These are phyloP conservation scores for Nephotettix cincticeps DNA, from an alignment of 1,140 invertebrate species.

Conservation along the genomic window DNA sequence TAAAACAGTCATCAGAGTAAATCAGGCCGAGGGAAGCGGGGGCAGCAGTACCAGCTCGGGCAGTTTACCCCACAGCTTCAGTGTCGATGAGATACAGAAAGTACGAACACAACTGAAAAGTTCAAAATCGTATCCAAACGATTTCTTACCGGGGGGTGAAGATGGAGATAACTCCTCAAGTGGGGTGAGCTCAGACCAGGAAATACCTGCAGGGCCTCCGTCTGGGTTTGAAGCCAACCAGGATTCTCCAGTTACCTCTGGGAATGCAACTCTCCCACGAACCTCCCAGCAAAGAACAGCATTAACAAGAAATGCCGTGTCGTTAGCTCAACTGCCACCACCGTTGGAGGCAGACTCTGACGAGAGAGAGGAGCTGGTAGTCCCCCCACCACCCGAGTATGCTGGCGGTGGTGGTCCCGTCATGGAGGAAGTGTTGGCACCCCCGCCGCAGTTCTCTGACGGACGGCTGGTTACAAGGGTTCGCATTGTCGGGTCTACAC, in stretches of 20 bases:
- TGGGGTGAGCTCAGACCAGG: slow-evolving; percentile 83
- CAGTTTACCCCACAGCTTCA: slow-evolving; percentile 79
- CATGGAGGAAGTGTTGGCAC: slow-evolving; percentile 56
- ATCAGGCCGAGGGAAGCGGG: slow-evolving; percentile 35
- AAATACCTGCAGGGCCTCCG: slow-evolving; percentile 53
- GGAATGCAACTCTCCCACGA: slow-evolving; percentile 48
- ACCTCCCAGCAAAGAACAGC: slow-evolving; percentile 36
- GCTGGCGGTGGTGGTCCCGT: slow-evolving; percentile 49
- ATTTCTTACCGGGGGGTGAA: slow-evolving; percentile 62
- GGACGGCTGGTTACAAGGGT: slow-evolving; percentile 55
- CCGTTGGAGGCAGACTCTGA: slow-evolving; percentile 75
- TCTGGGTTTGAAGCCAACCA: slow-evolving; percentile 45
- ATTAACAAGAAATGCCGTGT: slow-evolving; percentile 68
- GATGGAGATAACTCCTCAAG: slow-evolving; percentile 86
- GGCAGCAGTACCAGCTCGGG: slow-evolving; percentile 55
- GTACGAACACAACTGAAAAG: slow-evolving; percentile 74
- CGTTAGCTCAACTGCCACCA: slow-evolving; percentile 75
- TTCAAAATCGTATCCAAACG: slow-evolving; percentile 81
- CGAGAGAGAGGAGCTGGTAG: slow-evolving; percentile 62
- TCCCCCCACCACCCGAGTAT: slow-evolving; percentile 80
- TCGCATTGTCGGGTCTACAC: slow-evolving; percentile 75
- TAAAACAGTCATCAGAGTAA: slow-evolving; percentile 44
- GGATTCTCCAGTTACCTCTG: slow-evolving; percentile 46
- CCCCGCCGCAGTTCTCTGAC: slow-evolving; percentile 71
- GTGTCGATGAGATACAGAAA: slow-evolving; percentile 84